Base-by-base conservation (phyloP, 2,888 invertebrate genomes). In the Anticlea derivata region DNA sequence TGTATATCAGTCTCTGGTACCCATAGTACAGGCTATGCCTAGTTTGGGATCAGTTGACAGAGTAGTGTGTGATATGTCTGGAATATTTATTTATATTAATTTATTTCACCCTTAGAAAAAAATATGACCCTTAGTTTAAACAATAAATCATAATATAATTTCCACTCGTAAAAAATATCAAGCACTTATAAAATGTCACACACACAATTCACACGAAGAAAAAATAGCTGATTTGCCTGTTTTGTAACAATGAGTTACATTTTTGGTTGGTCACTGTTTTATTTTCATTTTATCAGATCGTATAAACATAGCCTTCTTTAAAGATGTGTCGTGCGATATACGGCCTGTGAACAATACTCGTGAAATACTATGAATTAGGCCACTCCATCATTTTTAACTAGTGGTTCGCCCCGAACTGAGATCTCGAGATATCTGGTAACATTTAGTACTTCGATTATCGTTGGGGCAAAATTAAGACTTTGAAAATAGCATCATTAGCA, bases 251-350 rank as follows among this genome's bases (percentile, higher is more conserved):
- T 56, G 44, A 49, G 48, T 41, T 55, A 39, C 38, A 38, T 51
- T 58, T 53, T 58, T n/a, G n/a, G 39, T 55, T 44, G 56, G 50
- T 13, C 53, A 51, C 31, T 50, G 46, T 50, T 52, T 58, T 56
- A 56, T 58, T 60, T 51, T 10, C 1, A 47, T 54, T 55, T 52
- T 58, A 61, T 61, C 61, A 56, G 58, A 61, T 61, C 44, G 38
- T 50, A 50, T 46, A 52, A 61, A 61, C 58, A 61, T 38, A 50
- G 48, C 43, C 38, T 48, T 51, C 34, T 41, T 43, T 48, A 24
- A 51, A 55, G 54, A 58, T 61, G 41, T 56, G 43, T 61, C 57
- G 57, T 61, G 61, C 49, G 59, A 61, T 61, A 58, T 51, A 44
- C 35, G 39, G 30, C 7, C 17, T 56, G 56, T 45, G 43, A 55